Evolutionary conservation across 2,113 vertebrate species (phyloP), one percentile per base, ranked within the genome.

Genomic region (Corythornis vintsioides): DNA sequence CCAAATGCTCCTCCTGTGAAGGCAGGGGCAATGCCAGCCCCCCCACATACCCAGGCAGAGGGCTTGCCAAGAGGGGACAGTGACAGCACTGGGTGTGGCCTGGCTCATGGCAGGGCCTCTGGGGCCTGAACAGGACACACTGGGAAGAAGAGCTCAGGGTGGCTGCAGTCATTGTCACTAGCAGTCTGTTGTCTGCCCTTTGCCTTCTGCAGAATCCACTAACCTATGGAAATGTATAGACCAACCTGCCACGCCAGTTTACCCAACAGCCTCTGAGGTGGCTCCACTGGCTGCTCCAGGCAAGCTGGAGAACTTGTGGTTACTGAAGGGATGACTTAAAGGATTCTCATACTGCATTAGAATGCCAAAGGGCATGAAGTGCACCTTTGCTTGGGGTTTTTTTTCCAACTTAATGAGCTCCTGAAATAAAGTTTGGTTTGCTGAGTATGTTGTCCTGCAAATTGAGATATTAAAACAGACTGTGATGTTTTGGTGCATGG

Each of bases 21-120:
- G 29, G 22, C 25, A 60, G n/a, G 43, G 56, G 25, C 61, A 55
- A 7, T 21, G 28, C 18, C 13, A 15, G 3, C 11, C 75, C 17
- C 10, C 67, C 6, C 13, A 13, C 48, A 60, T 0, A 0, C 26
- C 6, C 13, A 13, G 43, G 7, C 3, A 38, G 38, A 38, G 38
- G 38, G 38, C 38, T 38, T 26, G 26, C 28, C 12, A 20, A 84
- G 47, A 31, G n/a, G 3, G 0, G 4, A 56, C 13, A 24, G 17
- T 19, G 47, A 81, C 15, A 72, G 15, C 15, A 87, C 48, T 3
- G 2, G 7, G 18, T 80, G 87, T 75, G 45, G 47, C 26, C 26
- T 28, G 28, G 55, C 29, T 76, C 45, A 8, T 52, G 20, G 17
- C 55, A 53, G 1, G 4, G 8, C 35, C 35, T 35, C 35, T 35